Evolutionary conservation across 2,888 invertebrate species (phyloP), one percentile per base, ranked within the genome.

Genomic region (Hirtodrosophila alboralis): DNA sequence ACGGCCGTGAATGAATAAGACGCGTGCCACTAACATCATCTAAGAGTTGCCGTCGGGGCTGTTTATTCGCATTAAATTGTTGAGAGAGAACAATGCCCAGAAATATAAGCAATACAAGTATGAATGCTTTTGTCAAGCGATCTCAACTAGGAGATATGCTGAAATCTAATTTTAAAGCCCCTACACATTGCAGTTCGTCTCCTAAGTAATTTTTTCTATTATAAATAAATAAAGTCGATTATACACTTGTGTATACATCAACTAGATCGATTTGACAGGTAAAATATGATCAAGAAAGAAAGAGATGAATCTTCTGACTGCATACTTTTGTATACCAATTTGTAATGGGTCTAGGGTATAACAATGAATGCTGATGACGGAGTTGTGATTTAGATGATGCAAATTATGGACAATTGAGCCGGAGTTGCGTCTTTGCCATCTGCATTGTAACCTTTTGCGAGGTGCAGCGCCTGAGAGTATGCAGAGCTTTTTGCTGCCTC

Each of bases 1-100:
- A 88, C 80, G 88, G 81, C 84, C 87, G 77, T 75, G 83, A 65
- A 63, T 62, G 78, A 77, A 66, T 44, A 77, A 73, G 81, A 83
- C 83, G 86, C 83, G 83, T 83, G 83, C 70, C 86, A 75, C 13
- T 10, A 27, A 30, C 40, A 37, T 6, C 47, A 12, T 8, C 28
- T 16, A 40, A 47, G 27, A 41, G 45, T 47, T 51, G 58, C 58
- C 54, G 51, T 47, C 58, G 62, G 56, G 62, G 54, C 60, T 43
- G 53, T 53, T 75, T 77, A 72, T 74, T 67, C 71, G 59, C 71
- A 79, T 80, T 74, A 75, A 80, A 68, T 63, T 65, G 66, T 62
- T 63, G 36, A 27, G 51, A 43, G 31, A 56, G 80, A 65, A 76
- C 84, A 79, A 79, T 60, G 56, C 41, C 31, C 37, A 30, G 38